A percentile compares a stretch with the other conserved stretches of the same genome.
Conservation (phyloP, 2,888 invertebrate species). For the Eledona agricola region DNA sequence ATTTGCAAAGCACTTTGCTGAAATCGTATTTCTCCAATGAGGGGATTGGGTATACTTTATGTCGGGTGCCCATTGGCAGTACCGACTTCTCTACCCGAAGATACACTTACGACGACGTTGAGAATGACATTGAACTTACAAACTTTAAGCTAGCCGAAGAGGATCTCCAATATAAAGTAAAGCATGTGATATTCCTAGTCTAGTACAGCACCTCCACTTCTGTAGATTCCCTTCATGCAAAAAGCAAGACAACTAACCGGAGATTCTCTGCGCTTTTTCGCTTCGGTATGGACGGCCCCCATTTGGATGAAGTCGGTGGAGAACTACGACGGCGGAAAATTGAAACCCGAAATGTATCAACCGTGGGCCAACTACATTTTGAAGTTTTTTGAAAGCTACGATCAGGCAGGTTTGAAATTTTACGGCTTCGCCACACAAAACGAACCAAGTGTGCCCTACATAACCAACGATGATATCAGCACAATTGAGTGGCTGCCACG, state of each 20-base stretch:
- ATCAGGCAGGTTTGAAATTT: conserved; percentile 69
- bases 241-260: conserved; percentile 47
- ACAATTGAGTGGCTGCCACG: too few species aligned
- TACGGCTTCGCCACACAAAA: conserved; percentile 91
- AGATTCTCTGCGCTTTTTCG: conserved; percentile 65
- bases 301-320: conserved; percentile 65
- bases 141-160: conserved; percentile 73
- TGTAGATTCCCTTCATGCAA: conserved; percentile 55
- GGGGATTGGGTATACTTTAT: conserved; percentile 70
- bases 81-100: conserved; percentile 83
- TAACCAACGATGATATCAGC: too few species aligned
- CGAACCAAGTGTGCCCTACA: too few species aligned
- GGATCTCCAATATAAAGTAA: conserved; percentile 72
- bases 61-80: conserved; percentile 84
- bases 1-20: conserved; percentile 65
- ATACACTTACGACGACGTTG: conserved; percentile 80
- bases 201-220: too few species aligned
- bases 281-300: conserved; percentile 66
- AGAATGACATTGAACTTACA: conserved; percentile 65
- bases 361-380: conserved; percentile 83
- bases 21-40: conserved; percentile 65
- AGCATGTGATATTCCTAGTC: too few species aligned
- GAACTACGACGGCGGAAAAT: conserved; percentile 48
- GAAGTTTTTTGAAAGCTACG: conserved; percentile 80
- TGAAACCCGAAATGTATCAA: conserved; percentile 67